phyloP scores from a whole-genome alignment of 2,113 vertebrate genomes.

The Porphyrio hochstetteri region DNA sequence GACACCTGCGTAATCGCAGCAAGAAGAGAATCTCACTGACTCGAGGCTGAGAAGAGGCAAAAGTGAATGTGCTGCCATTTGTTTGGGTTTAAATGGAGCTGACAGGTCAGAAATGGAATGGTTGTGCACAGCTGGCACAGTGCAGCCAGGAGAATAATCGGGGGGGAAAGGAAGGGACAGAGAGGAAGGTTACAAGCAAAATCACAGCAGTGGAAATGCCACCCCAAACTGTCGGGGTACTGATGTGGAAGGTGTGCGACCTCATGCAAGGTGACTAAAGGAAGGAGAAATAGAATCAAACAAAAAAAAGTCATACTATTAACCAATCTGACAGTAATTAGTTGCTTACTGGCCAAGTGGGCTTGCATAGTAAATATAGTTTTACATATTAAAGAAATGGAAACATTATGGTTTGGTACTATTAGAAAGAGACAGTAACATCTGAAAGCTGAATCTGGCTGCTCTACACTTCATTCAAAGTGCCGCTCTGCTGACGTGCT shows the following conservation, averaged over 20 bases:
- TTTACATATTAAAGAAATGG: not conserved
- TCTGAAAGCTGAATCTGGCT: not conserved
- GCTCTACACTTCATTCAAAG: not conserved
- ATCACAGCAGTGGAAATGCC: not conserved
- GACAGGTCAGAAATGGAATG: conserved; percentile 23
- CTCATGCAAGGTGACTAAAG: not conserved
- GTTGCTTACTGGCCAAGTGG: not conserved
- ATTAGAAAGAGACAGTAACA: not conserved
- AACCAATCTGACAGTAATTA: not conserved
- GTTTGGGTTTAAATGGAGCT: conserved; percentile 14
- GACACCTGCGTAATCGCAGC: not conserved
- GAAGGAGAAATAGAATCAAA: not conserved
- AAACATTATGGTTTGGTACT: not conserved
- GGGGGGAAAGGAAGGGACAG: not conserved
- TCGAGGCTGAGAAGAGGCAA: not conserved
- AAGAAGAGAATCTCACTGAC: not conserved
- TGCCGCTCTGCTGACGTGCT: not conserved
- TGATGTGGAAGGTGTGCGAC: not conserved
- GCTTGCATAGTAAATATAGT: not conserved
- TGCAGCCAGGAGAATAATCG: not conserved
- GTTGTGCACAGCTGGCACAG: not conserved
- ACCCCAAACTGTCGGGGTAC: not conserved
- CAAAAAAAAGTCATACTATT: not conserved
- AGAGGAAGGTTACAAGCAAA: not conserved
- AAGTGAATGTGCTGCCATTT: not conserved